Conservation (phyloP, 2,888 invertebrate species). For the Pheosia gnoma region DNA sequence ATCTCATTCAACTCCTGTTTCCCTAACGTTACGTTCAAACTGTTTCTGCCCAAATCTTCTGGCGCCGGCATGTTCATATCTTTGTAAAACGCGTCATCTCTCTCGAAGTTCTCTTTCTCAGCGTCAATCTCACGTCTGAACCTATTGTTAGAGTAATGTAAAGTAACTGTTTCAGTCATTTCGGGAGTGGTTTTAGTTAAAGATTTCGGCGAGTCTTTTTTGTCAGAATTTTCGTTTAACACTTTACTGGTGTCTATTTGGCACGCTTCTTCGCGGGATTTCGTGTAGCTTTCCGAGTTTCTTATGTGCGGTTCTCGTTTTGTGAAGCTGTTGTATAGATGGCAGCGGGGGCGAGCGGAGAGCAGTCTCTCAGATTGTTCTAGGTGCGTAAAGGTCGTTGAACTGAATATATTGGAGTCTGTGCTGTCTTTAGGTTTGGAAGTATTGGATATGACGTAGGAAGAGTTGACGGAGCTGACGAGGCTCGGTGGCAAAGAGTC, state of each 20-base stretch:
- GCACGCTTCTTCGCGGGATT: slow-evolving; percentile 69
- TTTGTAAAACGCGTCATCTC: slow-evolving; percentile 73
- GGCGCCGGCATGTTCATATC: slow-evolving; percentile 67
- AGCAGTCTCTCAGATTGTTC: slow-evolving; percentile 73
- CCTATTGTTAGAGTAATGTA: slow-evolving; percentile 74
- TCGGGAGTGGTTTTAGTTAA: slow-evolving; percentile 50
- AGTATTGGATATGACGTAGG: slow-evolving; percentile 65
- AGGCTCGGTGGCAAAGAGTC: slow-evolving; percentile 77
- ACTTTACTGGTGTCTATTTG: slow-evolving; percentile 72
- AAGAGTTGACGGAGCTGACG: slow-evolving; percentile 77
- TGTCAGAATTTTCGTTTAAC: slow-evolving; percentile 70
- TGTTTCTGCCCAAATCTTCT: slow-evolving; percentile 59
- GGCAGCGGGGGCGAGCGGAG: slow-evolving; percentile 65
- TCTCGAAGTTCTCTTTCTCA: slow-evolving; percentile 77
- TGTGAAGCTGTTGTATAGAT: slow-evolving; percentile 64
- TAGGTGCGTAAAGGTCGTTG: slow-evolving; percentile 74
- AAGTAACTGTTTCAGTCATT: slow-evolving; percentile 70
- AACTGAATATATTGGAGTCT: slow-evolving; percentile 74
- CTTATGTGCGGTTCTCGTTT: slow-evolving; percentile 62
- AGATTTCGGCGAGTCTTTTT: slow-evolving; percentile 56
- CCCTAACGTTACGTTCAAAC: slow-evolving; percentile 71
- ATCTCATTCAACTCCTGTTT: slow-evolving; percentile 79
- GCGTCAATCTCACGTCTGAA: slow-evolving; percentile 63
- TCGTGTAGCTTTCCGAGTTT: slow-evolving; percentile 74
- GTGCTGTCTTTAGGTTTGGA: slow-evolving; percentile 59